Conservation (phyloP, 2,888 invertebrate genomes). For the Sericinus montela region DNA sequence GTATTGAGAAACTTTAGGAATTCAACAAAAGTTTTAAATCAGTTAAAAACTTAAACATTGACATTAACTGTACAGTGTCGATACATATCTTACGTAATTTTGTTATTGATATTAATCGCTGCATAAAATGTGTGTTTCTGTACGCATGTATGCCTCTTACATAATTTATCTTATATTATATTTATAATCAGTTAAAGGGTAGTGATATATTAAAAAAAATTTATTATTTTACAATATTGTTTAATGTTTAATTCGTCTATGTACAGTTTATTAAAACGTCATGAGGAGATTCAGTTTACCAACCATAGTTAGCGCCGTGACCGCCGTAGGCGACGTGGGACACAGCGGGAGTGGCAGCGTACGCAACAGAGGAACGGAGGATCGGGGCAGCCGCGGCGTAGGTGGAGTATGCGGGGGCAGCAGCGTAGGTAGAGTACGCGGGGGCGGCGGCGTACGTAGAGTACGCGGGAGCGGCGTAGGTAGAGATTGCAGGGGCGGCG, state of each 20-base stretch:
- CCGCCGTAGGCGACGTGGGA: conserved; percentile 82
- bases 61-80: no score
- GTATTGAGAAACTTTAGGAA: no score
- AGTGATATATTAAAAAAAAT: neutral
- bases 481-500: conserved; percentile 32
- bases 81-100: no score
- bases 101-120: no score
- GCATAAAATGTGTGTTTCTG: no score
- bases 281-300: conserved; percentile 67
- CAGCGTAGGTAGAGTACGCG: conserved; percentile 36
- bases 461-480: conserved; percentile 25
- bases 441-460: conserved; percentile 29
- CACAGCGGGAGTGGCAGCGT: conserved; percentile 81
- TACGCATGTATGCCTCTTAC: no score
- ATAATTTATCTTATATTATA: no score
- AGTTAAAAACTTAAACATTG: no score
- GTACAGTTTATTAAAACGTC: conserved; percentile 36
- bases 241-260: conserved; percentile 38
- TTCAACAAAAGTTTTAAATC: no score
- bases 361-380: conserved; percentile 64
- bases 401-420: conserved; percentile 35
- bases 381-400: conserved; percentile 55
- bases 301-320: conserved; percentile 82
- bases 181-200: no score
- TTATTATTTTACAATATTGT: neutral